These are phyloP conservation scores for Addax nasomaculatus DNA, from an alignment of 2,113 vertebrate genomes.

Conservation along the genomic window DNA sequence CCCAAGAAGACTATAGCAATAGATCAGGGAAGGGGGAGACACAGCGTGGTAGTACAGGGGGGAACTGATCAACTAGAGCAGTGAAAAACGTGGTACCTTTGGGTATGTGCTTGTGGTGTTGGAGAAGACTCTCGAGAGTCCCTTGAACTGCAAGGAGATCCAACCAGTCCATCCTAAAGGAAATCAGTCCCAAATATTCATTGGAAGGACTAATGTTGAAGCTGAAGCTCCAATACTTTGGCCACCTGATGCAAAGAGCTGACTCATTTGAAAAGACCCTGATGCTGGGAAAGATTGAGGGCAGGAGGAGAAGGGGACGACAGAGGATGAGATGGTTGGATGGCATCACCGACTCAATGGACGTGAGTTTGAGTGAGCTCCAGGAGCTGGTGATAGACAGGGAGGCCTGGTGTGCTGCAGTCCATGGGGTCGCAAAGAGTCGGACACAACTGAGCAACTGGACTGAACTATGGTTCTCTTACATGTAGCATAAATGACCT, in stretches of 20 bases:
- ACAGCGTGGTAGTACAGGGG: rapidly evolving
- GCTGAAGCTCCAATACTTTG: not conserved
- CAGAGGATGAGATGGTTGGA: not conserved
- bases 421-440: not conserved
- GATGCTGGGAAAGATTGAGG: not conserved
- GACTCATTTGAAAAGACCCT: not conserved
- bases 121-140: not conserved
- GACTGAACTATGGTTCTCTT: not conserved
- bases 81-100: not conserved
- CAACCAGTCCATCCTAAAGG: not conserved
- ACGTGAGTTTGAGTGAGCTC: not conserved
- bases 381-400: not conserved
- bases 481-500: not conserved
- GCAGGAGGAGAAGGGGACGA: not conserved
- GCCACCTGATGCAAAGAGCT: not conserved
- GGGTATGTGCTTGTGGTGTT: not conserved
- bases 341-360: not conserved
- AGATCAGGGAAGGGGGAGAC: not conserved
- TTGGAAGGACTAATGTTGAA: not conserved
- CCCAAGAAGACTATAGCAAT: not conserved
- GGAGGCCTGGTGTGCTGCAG: not conserved
- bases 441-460: not conserved
- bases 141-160: not conserved
- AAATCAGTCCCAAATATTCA: not conserved
- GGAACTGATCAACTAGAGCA: not conserved